Base-by-base conservation (phyloP, 2,888 invertebrate genomes). In the Melangyna quadrimaculata region DNA sequence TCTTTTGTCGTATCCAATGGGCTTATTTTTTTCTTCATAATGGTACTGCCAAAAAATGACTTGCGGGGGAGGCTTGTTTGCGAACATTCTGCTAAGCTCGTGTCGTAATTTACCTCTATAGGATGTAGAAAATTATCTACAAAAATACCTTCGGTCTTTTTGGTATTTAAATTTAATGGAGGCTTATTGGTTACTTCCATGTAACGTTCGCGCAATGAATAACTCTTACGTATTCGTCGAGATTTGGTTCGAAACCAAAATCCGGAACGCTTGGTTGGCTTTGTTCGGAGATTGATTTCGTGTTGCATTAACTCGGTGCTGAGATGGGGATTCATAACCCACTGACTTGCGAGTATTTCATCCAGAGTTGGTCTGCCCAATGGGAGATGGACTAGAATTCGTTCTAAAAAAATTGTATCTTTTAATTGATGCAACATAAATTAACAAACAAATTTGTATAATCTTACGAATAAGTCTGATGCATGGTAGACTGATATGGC, bases 291-390 rank as follows among this genome's bases (percentile, higher is more conserved):
- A 88, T 89, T 92, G 35, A 92, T 89, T 87, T 90, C 92, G 73
- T 90, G 90, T 88, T 90, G 91, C 92, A 91, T 92, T 69, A 92
- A 88, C 37, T 91, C 91, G 12, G 87, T 89, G 74, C 92, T 92
- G 48, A 92, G 87, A 86, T 91, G 91, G 78, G 92, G 91, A 79
- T 89, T 89, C 55, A 88, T 89, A 32, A 95, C 91, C 94, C 95
- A 95, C 88, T 94, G 94, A 84, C 94, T 93, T 77, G 90, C 89
- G 19, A 93, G 89, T 75, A 94, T 93, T 79, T 93, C 93, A 63
- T 93, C 92, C 43, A 93, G 89, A 59, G 91, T 91, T 77, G 93
- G 92, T 78, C 94, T 90, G 83, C 93, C 92, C 37, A 89, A 90
- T 37, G 93, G 93, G 75, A 92, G 89, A 88, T 93, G 93, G 45